Evolutionary conservation across 2,888 invertebrate genomes (phyloP).

Genomic region (Eutolmus rufibarbis): DNA sequence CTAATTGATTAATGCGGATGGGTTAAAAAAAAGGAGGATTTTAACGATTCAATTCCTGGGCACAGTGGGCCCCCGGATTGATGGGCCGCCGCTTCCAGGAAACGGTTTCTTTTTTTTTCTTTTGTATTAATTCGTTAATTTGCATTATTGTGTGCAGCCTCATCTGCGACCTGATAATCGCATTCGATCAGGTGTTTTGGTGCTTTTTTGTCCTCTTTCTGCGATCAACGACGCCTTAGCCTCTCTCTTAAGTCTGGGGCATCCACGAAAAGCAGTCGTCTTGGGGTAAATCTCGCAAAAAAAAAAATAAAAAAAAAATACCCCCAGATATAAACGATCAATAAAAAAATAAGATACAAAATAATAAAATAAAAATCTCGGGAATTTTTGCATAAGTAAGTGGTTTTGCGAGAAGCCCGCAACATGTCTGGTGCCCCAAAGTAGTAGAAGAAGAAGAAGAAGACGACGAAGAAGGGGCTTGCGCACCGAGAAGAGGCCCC

Average conservation of each 20-base stretch:
- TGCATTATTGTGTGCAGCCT: slow-evolving; percentile 31
- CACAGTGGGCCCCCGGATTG: not conserved
- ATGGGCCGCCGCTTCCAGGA: slow-evolving; percentile 4
- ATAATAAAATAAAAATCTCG: slow-evolving; percentile 1
- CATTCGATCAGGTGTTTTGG: slow-evolving; percentile 38
- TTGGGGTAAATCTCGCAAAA: not conserved
- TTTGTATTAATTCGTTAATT: slow-evolving; percentile 40
- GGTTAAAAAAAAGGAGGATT: not conserved
- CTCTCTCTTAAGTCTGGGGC: slow-evolving; percentile 5
- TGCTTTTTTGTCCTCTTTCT: not conserved
- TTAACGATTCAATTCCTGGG: not conserved
- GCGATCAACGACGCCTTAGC: slow-evolving; percentile 26
- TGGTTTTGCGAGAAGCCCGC: slow-evolving; percentile 11
- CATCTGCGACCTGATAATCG: slow-evolving; percentile 29
- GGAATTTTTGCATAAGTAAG: slow-evolving; percentile 43
- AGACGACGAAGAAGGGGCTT: not conserved
- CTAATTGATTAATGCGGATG: slow-evolving; percentile 16
- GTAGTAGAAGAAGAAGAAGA: not conserved
- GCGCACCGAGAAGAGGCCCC: not conserved
- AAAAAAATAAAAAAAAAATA: not conserved
- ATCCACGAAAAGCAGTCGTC: not conserved
- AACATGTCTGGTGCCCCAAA: not conserved
- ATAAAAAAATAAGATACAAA: not conserved
- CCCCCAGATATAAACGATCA: not conserved
- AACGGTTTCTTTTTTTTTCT: not conserved